A percentile compares a stretch with the other conserved stretches of the same genome.
These are phyloP conservation scores for Chelon auratus DNA, from an alignment of 2,797 vertebrate species.

Conservation along the genomic window DNA sequence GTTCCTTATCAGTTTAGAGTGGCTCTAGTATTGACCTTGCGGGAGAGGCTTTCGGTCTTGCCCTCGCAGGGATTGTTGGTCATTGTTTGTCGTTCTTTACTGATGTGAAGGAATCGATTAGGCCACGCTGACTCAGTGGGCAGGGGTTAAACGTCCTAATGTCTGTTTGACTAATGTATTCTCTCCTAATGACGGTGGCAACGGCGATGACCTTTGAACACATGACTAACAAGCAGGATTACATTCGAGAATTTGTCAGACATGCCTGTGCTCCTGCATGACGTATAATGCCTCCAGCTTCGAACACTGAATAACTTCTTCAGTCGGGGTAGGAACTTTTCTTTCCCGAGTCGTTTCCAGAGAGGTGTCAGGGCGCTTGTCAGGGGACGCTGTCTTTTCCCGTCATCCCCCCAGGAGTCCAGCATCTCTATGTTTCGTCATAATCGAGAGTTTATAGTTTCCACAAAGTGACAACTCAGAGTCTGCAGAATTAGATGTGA, in stretches of 20 bases:
- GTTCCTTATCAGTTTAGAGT: slow-evolving; percentile 71
- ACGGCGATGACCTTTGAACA: slow-evolving; percentile 75
- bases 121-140: slow-evolving; percentile 56
- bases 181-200: slow-evolving; percentile 55
- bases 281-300: slow-evolving; percentile 30
- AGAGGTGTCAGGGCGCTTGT: slow-evolving; percentile 42
- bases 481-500: slow-evolving; percentile 26
- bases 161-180: slow-evolving; percentile 72
- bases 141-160: slow-evolving; percentile 79
- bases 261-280: background rate
- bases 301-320: slow-evolving; percentile 27
- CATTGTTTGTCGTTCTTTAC: slow-evolving; percentile 74
- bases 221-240: slow-evolving; percentile 47
- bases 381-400: slow-evolving; percentile 47
- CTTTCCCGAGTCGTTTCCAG: slow-evolving; percentile 15
- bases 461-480: slow-evolving; percentile 32
- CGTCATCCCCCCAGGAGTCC: slow-evolving; percentile 40
- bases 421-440: slow-evolving; percentile 48
- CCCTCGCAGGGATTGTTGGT: slow-evolving; percentile 52
- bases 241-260: slow-evolving; percentile 35
- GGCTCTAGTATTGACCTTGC: slow-evolving; percentile 77
- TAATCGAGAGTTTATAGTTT: slow-evolving; percentile 64
- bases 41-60: slow-evolving; percentile 68
- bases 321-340: slow-evolving; percentile 9
- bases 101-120: slow-evolving; percentile 71